A percentile compares a stretch with the other conserved stretches of the same genome.
Conservation (phyloP, 2,797 vertebrate species). For the Phrynocephalus forsythii region DNA sequence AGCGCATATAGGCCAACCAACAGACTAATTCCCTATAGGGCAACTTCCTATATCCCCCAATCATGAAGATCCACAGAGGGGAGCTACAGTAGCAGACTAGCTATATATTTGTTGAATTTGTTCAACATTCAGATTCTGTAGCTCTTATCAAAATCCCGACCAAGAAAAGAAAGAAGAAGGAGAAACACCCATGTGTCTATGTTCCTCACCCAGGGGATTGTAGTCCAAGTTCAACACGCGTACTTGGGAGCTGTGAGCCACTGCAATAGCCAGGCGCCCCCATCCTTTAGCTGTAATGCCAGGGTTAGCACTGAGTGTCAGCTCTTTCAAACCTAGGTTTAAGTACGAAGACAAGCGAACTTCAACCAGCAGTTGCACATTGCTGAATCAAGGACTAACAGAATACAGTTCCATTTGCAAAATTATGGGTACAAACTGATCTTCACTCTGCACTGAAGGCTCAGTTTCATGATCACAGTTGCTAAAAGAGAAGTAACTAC, state of each 20-base stretch:
- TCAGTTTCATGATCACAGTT: not conserved
- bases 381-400: not conserved
- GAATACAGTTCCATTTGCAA: not conserved
- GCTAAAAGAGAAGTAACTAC: not conserved
- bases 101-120: not conserved
- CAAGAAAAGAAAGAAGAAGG: not conserved
- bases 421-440: not conserved
- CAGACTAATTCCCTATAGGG: not conserved
- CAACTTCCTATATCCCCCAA: not conserved
- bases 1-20: not conserved
- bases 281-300: conserved; percentile 91
- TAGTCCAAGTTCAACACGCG: conserved; percentile 95
- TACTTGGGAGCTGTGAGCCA: conserved; percentile 96
- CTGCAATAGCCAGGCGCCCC: conserved; percentile 91
- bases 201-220: conserved; percentile 89
- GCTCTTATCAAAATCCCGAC: not conserved
- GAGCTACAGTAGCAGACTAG: not conserved
- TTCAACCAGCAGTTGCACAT: conserved; percentile 19
- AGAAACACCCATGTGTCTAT: accelerated
- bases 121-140: not conserved
- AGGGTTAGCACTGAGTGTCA: conserved; percentile 94
- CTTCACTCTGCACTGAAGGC: not conserved
- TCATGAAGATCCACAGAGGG: not conserved
- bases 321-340: conserved; percentile 89
- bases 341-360: conserved; percentile 51